Evolutionary conservation across 2,888 invertebrate species (phyloP).

Genomic region (Dorcus parallelipipedus): DNA sequence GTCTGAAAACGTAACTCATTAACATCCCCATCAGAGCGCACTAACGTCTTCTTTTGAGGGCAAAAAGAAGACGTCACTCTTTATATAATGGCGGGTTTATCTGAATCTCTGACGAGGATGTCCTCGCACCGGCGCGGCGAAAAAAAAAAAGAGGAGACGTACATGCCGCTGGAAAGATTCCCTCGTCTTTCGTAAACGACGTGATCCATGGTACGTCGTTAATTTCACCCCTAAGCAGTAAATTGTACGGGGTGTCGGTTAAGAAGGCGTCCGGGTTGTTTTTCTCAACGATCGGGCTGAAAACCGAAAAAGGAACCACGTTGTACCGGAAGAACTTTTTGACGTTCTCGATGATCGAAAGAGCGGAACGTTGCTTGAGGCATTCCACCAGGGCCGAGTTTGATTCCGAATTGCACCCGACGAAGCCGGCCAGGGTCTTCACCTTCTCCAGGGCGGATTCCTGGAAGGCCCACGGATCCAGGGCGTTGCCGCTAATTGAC

Average conservation of each 20-base stretch:
- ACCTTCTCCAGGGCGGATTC: conserved; percentile 57
- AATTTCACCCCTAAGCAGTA: conserved; percentile 56
- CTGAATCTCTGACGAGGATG: no score
- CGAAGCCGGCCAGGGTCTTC: conserved; percentile 53
- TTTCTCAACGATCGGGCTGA: conserved; percentile 64
- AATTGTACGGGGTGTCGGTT: conserved; percentile 57
- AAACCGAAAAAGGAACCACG: conserved; percentile 59
- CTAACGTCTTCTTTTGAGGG: no score
- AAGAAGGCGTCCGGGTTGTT: conserved; percentile 50
- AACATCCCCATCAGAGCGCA: no score
- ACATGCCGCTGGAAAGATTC: conserved; percentile 68
- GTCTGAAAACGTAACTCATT: conserved; percentile 32
- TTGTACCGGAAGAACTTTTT: conserved; percentile 4
- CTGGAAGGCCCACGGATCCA: conserved; percentile 55
- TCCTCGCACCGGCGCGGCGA: no score
- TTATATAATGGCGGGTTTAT: no score
- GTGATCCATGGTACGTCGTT: conserved; percentile 64
- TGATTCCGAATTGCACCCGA: conserved; percentile 58
- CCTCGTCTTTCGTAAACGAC: conserved; percentile 65
- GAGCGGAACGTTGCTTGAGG: conserved; percentile 57
- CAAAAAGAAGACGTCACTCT: no score
- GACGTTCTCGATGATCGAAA: conserved; percentile 53
- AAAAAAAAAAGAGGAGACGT: conserved; percentile 12
- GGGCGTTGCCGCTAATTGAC: conserved; percentile 64
- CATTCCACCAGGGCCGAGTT: conserved; percentile 59